A percentile compares a stretch with the other conserved stretches of the same genome.
Evolutionary conservation across 1,140 invertebrate genomes (phyloP).

Genomic region (Panagrolaimus sp.): DNA sequence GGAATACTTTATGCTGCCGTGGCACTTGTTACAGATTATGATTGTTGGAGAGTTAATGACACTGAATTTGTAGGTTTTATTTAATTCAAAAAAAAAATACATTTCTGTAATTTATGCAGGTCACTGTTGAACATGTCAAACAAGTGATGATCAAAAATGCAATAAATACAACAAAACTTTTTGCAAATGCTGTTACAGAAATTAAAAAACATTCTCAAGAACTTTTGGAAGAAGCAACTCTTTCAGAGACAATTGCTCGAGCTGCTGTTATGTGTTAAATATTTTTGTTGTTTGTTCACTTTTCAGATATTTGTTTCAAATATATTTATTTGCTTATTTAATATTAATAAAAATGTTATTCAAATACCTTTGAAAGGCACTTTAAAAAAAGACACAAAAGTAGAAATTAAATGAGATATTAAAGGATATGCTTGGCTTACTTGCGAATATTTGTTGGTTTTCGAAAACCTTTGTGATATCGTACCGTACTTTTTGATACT

Average conservation of each 20-base stretch:
- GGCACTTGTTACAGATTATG: constrained; percentile 92
- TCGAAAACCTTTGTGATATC: too few species aligned
- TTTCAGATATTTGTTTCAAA: too few species aligned
- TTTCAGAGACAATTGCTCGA: neutral
- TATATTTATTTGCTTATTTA: too few species aligned
- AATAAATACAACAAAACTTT: constrained; percentile 8
- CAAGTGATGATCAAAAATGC: constrained; percentile 9
- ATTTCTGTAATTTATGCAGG: neutral
- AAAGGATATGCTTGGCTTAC: too few species aligned
- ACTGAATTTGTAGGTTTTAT: constrained; percentile 58
- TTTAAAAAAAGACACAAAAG: too few species aligned
- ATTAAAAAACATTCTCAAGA: neutral
- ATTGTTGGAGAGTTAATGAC: constrained; percentile 80
- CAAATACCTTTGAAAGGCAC: too few species aligned
- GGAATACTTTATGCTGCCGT: constrained; percentile 84
- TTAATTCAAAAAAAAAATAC: too few species aligned
- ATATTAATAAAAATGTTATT: too few species aligned
- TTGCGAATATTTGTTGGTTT: too few species aligned
- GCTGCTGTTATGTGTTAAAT: neutral
- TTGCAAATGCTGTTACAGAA: neutral
- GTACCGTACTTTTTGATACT: too few species aligned
- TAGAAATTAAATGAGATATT: too few species aligned
- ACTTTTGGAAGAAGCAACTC: neutral
- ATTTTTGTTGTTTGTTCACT: too few species aligned
- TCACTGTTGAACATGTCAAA: neutral